phyloP scores from a whole-genome alignment of 2,888 invertebrate species.

The Mactromeris polynyma region DNA sequence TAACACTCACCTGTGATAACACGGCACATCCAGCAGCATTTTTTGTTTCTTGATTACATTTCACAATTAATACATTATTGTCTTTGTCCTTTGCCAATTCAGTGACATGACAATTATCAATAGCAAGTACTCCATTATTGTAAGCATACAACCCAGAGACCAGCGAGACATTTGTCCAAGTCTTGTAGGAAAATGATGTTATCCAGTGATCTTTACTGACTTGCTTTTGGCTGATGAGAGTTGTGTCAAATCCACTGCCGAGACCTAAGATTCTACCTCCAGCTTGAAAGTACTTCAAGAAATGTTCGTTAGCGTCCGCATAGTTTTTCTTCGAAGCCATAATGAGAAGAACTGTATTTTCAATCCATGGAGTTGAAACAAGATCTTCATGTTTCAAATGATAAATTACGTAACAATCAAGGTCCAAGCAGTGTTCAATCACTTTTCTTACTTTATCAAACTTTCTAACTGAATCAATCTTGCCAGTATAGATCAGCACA shows the following conservation, averaged over 20 bases:
- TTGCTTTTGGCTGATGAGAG: constrained; percentile 65
- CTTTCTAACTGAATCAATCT: constrained; percentile 80
- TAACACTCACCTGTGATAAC: constrained; percentile 71
- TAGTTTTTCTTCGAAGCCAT: constrained; percentile 80
- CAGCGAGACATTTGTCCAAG: constrained; percentile 73
- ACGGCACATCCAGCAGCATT: constrained; percentile 62
- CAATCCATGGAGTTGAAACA: constrained; percentile 82
- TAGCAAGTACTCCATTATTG: constrained; percentile 28
- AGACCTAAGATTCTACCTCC: constrained; percentile 79
- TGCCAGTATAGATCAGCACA: constrained; percentile 85
- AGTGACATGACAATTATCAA: constrained; percentile 34
- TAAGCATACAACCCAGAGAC: constrained; percentile 78
- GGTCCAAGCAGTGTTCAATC: constrained; percentile 80
- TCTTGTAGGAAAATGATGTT: constrained; percentile 71
- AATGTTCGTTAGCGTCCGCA: constrained; percentile 75
- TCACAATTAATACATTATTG: constrained; percentile 68
- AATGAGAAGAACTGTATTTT: constrained; percentile 83
- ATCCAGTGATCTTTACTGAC: constrained; percentile 66
- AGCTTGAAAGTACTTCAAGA: constrained; percentile 78
- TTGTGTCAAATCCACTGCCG: constrained; percentile 75
- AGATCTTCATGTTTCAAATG: constrained; percentile 83
- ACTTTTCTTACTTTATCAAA: constrained; percentile 79
- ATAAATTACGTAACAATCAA: constrained; percentile 83
- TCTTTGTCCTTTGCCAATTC: constrained; percentile 59
- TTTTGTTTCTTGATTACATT: constrained; percentile 48